Percentiles rank a stretch among this genome's conserved stretches.
Conservation (phyloP, 1,140 invertebrate genomes). For the Camponotus vicinus region DNA sequence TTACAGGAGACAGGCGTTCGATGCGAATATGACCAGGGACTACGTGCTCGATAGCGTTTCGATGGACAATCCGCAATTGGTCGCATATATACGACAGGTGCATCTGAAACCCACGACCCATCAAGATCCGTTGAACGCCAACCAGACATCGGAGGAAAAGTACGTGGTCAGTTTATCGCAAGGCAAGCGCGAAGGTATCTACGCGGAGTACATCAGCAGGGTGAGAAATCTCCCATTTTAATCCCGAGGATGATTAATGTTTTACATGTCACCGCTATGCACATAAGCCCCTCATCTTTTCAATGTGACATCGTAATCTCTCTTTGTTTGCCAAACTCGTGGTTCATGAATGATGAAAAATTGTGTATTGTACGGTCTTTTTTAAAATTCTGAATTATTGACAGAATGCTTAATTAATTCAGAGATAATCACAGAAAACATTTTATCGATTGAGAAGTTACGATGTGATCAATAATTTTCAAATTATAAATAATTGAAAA, state of each 20-base stretch:
- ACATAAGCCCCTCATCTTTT: conserved; percentile 6
- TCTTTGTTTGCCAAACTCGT: background rate
- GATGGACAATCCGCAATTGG: conserved; percentile 91
- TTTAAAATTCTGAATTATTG: background rate
- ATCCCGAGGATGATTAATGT: conserved; percentile 27
- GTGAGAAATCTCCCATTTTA: conserved; percentile 72
- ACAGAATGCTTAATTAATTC: background rate
- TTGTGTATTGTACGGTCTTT: background rate
- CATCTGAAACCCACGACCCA: conserved; percentile 86
- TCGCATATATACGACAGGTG: conserved; percentile 90
- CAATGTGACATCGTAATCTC: background rate
- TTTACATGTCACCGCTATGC: background rate
- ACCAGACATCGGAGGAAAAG: conserved; percentile 85
- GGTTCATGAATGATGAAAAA: background rate
- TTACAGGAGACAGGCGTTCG: conserved; percentile 84
- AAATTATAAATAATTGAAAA: background rate
- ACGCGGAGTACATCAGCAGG: conserved; percentile 87
- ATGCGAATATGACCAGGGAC: conserved; percentile 90
- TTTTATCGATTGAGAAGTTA: conserved; percentile 16
- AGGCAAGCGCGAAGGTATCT: conserved; percentile 85
- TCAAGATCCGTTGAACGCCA: conserved; percentile 81
- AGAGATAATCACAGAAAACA: background rate
- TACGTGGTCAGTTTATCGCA: conserved; percentile 83
- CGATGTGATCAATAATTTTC: background rate
- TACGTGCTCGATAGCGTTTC: conserved; percentile 90